Evolutionary conservation across 2,797 vertebrate species (phyloP), one percentile per base, ranked within the genome.

Genomic region (Pogoniulus pusillus): DNA sequence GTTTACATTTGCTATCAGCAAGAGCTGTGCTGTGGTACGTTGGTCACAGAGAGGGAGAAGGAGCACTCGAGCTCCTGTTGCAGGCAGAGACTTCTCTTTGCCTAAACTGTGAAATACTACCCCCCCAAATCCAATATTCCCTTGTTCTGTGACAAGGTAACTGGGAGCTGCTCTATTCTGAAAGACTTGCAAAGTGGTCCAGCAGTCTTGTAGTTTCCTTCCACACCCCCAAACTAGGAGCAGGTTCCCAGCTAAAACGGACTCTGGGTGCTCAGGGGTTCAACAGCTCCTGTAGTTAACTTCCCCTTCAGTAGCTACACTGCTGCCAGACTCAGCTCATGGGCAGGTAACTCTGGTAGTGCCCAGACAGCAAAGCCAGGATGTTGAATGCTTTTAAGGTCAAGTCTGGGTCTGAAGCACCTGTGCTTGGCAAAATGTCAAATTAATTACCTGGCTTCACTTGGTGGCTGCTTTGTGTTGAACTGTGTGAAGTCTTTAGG

Each of bases 361-460:
- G 93, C 87, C 91, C 59, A 17, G 62, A 51, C 76, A 77, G 87
- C 84, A 85, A 20, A 80, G 47, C 72, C 85, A 78, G 82, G 73
- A 53, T 39, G 81, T 81, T 37, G 70, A 72, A 63, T 81, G 91
- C 92, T 87, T 93, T 60, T 66, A 87, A 94, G 80, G 91, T 89
- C 92, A 87, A 81, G 89, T 85, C 76, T 79, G 91, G 74, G 39
- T 43, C 54, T 34, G 75, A 87, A 89, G 89, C 87, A 77, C 64
- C 84, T 8, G 1, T 94, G 84, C 94, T 90, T 93, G 85, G 66
- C 92, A 54, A 41, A 63, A 83, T 89, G 91, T 94, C 73, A 91
- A 95, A 95, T 94, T 95, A 95, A 95, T 89, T 81, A 55, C 57
- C 4, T 83, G 85, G 91, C 92, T 95, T 94, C 89, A 73, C 39